Base-by-base conservation (phyloP, 2,797 vertebrate genomes). In the Sciurus vulgaris region DNA sequence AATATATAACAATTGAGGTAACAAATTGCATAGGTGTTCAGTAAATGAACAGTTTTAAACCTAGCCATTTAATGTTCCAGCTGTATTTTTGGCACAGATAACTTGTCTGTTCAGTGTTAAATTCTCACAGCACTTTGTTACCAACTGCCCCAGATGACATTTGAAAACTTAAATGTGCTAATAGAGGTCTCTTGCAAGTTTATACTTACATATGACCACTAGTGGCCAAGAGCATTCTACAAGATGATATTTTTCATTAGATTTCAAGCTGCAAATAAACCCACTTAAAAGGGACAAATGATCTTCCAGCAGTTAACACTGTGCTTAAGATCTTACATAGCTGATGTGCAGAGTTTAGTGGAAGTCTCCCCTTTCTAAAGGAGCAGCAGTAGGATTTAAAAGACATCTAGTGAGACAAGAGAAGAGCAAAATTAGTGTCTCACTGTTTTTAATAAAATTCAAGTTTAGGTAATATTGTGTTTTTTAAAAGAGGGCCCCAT, bases 1-100 rank as follows among this genome's bases (percentile, higher is more conserved):
- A 97, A 98, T 98, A 97, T 98, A 44, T 93, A 98, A 97, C 98
- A 98, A 97, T 98, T 99, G 99, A 99, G 99, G 99, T 99, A 99
- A 99, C 98, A 98, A 98, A 98, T 99, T 99, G 99, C 99, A 99
- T 99, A 99, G 98, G 98, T 98, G 97, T 98, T 98, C 97, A 97
- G 91, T 28, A 96, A 97, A 91, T 61, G 79, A 96, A 86, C 51
- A 93, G 93, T 95, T 93, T 85, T 91, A 97, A 77, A 95, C 96
- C 95, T 93, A 94, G 98, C 77, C 91, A 38, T 91, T 79, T 79
- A 91, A 97, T 76, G 88, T 74, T 92, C 86, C 74, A 91, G 65
- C 70, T 94, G 47, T 94, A 82, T 83, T 96, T 96, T 91, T 98
- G 96, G 98, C 97, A 98, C 89, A 94, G 87, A 78, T 73, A 11